phyloP scores from a whole-genome alignment of 2,888 invertebrate species.

The Bombylius major region DNA sequence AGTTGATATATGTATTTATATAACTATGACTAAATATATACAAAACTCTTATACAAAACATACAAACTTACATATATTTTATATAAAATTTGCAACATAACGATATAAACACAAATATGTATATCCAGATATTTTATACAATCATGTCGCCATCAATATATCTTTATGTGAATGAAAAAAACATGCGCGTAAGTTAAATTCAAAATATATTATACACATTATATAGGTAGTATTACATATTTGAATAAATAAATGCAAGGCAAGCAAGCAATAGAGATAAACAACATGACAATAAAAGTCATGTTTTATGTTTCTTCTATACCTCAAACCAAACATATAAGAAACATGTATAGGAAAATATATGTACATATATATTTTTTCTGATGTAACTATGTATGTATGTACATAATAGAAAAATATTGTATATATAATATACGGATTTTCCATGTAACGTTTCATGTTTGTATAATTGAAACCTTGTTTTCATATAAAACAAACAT shows the following conservation, averaged over 20 bases:
- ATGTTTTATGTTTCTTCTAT: slow-evolving; percentile 9
- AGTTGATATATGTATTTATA: too few relatives aligned
- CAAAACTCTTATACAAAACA: too few relatives aligned
- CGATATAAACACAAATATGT: not conserved
- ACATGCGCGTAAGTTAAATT: not conserved
- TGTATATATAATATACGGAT: too few relatives aligned
- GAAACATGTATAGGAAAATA: too few relatives aligned
- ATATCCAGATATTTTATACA: not conserved
- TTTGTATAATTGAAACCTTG: too few relatives aligned
- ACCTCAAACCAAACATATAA: slow-evolving; percentile 1
- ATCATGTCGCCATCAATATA: not conserved
- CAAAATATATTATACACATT: not conserved
- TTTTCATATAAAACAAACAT: too few relatives aligned
- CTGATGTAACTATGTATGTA: not conserved
- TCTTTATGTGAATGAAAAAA: not conserved
- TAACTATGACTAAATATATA: too few relatives aligned
- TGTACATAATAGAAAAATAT: too few relatives aligned
- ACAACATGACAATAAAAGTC: slow-evolving; percentile 14
- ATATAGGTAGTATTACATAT: not conserved
- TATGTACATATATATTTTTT: not conserved
- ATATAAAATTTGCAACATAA: too few relatives aligned
- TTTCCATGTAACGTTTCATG: too few relatives aligned
- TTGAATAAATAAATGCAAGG: not conserved
- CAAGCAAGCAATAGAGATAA: slow-evolving; percentile 2
- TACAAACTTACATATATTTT: too few relatives aligned